Evolutionary conservation across 2,113 vertebrate species (phyloP).

Genomic region (Pomatorhinus ruficollis): DNA sequence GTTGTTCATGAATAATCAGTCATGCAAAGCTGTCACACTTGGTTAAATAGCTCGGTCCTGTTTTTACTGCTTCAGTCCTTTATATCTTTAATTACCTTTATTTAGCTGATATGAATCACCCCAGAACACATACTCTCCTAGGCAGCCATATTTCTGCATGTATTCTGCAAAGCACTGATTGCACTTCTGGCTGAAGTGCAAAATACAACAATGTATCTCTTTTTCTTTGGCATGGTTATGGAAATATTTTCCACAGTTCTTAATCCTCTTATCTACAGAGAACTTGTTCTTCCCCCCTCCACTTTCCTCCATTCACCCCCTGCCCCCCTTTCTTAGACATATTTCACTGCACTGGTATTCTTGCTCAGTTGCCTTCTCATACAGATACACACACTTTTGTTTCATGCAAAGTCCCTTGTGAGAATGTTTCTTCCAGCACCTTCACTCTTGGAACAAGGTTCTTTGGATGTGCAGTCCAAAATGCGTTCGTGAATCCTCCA

Average conservation of each 20-base stretch:
- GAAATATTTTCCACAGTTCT: neutral
- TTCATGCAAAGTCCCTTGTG: neutral
- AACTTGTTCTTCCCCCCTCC: neutral
- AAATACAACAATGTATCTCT: neutral
- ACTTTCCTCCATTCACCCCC: neutral
- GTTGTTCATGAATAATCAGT: slow-evolving; percentile 38
- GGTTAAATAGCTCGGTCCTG: slow-evolving; percentile 18
- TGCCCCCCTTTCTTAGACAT: neutral
- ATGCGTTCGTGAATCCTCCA: fast-evolving
- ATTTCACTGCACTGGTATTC: neutral
- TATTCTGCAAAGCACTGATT: neutral
- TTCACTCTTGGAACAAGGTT: neutral
- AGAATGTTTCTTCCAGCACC: neutral
- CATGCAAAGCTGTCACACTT: slow-evolving; percentile 45
- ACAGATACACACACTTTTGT: neutral
- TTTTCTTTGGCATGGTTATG: neutral
- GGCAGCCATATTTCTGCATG: neutral
- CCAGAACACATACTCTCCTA: neutral
- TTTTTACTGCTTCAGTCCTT: slow-evolving; percentile 5
- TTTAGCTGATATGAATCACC: slow-evolving; percentile 39
- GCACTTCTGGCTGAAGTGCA: neutral
- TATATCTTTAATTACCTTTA: slow-evolving; percentile 50
- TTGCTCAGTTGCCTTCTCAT: neutral
- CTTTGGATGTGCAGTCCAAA: neutral
- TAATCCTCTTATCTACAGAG: neutral